These are phyloP conservation scores for Nyctalus aviator DNA, from an alignment of 2,797 vertebrate genomes.

Conservation along the genomic window DNA sequence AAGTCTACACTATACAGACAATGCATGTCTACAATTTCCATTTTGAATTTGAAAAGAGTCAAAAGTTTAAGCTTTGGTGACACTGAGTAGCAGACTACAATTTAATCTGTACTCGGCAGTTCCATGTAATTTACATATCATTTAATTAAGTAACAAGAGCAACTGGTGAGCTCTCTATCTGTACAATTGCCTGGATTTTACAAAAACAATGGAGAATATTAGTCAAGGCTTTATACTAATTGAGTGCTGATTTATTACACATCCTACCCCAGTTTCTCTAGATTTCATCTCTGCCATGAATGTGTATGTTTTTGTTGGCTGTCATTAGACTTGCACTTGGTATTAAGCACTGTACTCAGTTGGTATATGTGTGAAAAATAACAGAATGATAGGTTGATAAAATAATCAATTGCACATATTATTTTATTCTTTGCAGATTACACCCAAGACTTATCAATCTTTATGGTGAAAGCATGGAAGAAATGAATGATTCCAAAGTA, in stretches of 20 bases:
- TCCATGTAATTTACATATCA: background rate
- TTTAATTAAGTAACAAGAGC: background rate
- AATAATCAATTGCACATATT: slow-evolving; percentile 48
- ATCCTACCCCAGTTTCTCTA: background rate
- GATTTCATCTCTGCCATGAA: background rate
- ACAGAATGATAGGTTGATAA: background rate
- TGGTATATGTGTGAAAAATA: background rate
- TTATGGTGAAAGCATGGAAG: slow-evolving; percentile 92
- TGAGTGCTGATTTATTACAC: background rate
- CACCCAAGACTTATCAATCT: slow-evolving; percentile 93
- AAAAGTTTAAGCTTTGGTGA: background rate
- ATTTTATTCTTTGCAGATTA: slow-evolving; percentile 88
- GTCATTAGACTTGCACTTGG: background rate
- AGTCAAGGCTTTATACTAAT: background rate
- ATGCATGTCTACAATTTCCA: background rate
- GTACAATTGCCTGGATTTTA: background rate
- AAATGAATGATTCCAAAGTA: slow-evolving; percentile 88
- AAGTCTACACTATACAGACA: background rate
- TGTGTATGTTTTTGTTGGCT: background rate
- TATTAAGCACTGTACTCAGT: background rate
- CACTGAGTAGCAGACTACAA: background rate
- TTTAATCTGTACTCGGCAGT: background rate
- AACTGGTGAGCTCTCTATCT: background rate
- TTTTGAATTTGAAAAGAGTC: background rate
- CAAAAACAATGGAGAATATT: background rate